Evolutionary conservation across 1,140 invertebrate species (phyloP).

Genomic region (Heliconius nattereri): DNA sequence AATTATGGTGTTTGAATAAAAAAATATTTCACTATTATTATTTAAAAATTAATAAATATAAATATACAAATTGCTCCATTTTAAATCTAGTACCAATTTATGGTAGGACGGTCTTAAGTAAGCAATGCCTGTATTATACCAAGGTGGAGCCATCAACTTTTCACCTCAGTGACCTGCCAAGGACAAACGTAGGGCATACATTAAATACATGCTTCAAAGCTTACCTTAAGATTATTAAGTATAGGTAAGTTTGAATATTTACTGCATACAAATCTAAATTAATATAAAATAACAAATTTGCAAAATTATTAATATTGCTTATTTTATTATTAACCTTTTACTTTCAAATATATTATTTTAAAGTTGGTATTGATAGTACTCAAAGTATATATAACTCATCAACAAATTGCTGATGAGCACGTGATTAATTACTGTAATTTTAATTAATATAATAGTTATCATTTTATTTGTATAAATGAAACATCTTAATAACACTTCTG

Average conservation of each 20-base stretch:
- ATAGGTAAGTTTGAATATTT: background rate
- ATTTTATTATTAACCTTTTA: background rate
- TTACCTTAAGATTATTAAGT: background rate
- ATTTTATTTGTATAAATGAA: background rate
- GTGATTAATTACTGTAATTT: background rate
- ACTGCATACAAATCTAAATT: no score
- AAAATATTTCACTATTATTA: no score
- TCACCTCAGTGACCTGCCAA: slow-evolving; percentile 7
- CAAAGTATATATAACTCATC: no score
- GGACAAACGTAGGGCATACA: background rate
- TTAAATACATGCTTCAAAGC: background rate
- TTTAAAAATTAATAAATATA: no score
- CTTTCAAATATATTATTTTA: background rate
- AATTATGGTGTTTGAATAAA: no score
- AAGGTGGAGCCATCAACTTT: slow-evolving; percentile 1
- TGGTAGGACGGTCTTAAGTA: no score
- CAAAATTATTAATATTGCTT: no score
- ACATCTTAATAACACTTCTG: background rate
- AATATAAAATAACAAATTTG: no score
- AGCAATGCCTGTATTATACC: background rate
- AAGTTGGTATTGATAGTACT: no score
- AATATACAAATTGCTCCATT: no score
- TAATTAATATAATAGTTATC: background rate
- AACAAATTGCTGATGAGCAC: background rate
- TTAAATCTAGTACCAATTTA: no score